Base-by-base conservation (phyloP, 2,113 vertebrate species). In the Accipiter virgatus region DNA sequence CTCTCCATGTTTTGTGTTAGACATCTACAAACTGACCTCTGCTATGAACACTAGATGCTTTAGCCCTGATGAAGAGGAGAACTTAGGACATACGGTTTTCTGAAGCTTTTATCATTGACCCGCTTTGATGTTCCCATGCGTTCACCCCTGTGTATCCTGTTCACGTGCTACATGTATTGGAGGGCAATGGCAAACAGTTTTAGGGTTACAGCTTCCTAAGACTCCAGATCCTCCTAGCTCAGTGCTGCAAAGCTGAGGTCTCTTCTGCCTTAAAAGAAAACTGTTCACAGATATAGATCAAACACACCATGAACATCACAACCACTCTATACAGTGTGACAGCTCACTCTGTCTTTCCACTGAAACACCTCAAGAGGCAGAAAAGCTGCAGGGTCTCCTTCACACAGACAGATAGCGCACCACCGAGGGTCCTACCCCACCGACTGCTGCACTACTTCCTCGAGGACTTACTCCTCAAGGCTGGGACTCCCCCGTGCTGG, bases 401-500 rank as follows among this genome's bases (percentile, higher is more conserved):
- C 70, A 68, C 59, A 48, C 47, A 43, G 36, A 26, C 3, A 47
- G 21, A 47, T 20, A 52, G 16, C 2, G 1, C n/a, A 45, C 8
- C 68, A 19, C 67, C 0, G 2, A 58, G 8, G 23, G 18, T 45
- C 48, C 47, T 47, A 10, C 17, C 38, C 34, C 13, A 25, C 20
- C 14, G 23, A 42, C 23, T 5, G 8, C 22, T 68, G 22, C 19
- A 23, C 5, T 27, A 7, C 53, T 70, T 73, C 50, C 66, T 50
- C 2, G 1, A 77, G 27, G 36, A 55, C 21, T n/a, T 68, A n/a
- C 56, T 79, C 50, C 66, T 55, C 5, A 1, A 77, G 62, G 61
- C 42, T 79, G 26, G 26, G 25, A 90, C 25, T 75, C 5, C 1
- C 1, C 11, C 1, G 0, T 9, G 31, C 21, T 40, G 36, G 4